Evolutionary conservation across 1,140 invertebrate species (phyloP), one percentile per base, ranked within the genome.

Genomic region (Meloidogyne floridensis): DNA sequence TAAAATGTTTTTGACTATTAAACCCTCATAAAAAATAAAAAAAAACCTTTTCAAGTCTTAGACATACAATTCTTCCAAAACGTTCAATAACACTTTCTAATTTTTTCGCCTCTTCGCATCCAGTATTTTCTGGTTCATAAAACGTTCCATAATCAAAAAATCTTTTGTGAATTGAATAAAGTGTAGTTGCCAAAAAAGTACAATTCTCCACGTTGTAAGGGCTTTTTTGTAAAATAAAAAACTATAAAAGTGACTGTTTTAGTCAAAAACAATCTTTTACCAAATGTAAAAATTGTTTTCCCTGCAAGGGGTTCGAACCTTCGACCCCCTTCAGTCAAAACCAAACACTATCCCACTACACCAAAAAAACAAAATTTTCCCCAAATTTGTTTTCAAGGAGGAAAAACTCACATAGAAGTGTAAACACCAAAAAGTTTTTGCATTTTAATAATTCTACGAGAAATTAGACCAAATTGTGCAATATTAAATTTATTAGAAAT

Each of bases 61-160:
- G 10, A 59, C 78, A 75, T 3, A 83, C 54, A 71, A 59, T 51
- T 9, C 2, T 13, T 15, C 53, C 53, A 75, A 83, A 83, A 18
- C 54, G 18, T 18, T 77, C 11, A 42, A 84, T 81, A 56, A 56
- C 73, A 20, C 7, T 32, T 53, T 73, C 53, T 43, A 81, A 42
- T n/a, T n/a, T 47, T 15, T 81, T 77, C 42, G 10, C 18, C 7
- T 83, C 72, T 6, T 20, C 20, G 2, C 7, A 18, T 5, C 18
- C n/a, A 32, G 32, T 32, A n/a, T 32, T 71, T 18, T 10, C n/a
- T 11, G 20, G 43, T 13, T 11, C 18, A 43, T 20, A 32, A 32
- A 32, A 43, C n/a, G 13, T 15, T 2, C 75, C 53, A 43, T 75
- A 83, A 6, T 83, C 81, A 56, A 85, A 11, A 77, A 83, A 84